Percentiles rank a stretch among this genome's conserved stretches.
phyloP scores from a whole-genome alignment of 2,797 vertebrate species.

The Propithecus deckenii region DNA sequence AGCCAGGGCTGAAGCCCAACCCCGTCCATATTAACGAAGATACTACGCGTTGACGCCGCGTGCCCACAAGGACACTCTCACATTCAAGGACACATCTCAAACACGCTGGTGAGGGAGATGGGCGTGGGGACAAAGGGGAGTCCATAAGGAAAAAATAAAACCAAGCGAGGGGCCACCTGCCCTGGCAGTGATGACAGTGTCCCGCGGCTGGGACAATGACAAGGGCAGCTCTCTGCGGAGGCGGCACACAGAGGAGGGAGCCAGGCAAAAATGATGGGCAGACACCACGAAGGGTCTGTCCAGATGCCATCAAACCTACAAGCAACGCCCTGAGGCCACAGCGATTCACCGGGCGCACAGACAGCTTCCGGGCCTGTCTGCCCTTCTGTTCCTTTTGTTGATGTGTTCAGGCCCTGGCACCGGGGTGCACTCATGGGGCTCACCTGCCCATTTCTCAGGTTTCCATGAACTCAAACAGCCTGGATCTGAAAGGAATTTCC shows the following conservation, averaged over 20 bases:
- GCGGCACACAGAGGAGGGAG: not conserved
- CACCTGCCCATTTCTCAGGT: not conserved
- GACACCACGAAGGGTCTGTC: too few relatives aligned
- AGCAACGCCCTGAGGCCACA: not conserved
- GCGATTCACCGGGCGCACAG: not conserved
- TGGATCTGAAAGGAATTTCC: not conserved
- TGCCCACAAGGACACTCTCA: not conserved
- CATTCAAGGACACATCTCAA: not conserved
- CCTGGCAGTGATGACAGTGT: too few relatives aligned
- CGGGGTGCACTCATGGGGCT: not conserved
- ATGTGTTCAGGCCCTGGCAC: not conserved
- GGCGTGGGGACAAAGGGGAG: not conserved
- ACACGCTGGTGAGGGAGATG: not conserved
- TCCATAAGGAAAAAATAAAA: not conserved
- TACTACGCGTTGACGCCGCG: fast-evolving
- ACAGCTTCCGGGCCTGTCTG: too few relatives aligned
- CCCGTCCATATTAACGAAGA: not conserved
- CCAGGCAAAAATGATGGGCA: not conserved
- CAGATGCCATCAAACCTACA: not conserved
- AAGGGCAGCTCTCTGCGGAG: not conserved
- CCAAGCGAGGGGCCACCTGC: not conserved
- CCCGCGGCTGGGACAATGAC: not conserved
- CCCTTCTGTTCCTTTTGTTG: not conserved
- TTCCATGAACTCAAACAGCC: not conserved
- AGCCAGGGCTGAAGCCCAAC: not conserved